Percentiles rank a stretch among this genome's conserved stretches.
Evolutionary conservation across 2,888 invertebrate genomes (phyloP).

Genomic region (Orthosia gothica): DNA sequence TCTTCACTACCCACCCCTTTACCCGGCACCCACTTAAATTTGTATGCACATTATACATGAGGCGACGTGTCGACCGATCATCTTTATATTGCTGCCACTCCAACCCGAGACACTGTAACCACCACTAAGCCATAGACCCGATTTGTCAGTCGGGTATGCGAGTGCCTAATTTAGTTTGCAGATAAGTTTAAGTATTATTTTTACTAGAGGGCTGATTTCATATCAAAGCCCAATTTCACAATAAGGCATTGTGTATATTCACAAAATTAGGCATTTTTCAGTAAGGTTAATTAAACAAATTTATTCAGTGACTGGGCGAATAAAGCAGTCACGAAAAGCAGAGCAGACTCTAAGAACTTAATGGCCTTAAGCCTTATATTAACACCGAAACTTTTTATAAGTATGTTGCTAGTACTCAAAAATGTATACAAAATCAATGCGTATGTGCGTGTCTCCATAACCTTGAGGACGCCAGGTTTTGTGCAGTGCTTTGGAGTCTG

Average conservation of each 20-base stretch:
- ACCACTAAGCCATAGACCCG: conserved; percentile 73
- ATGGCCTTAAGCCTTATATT: too few species aligned
- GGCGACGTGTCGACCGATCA: conserved; percentile 85
- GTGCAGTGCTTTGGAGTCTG: too few species aligned
- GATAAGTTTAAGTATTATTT: background rate
- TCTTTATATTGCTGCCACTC: conserved; percentile 85
- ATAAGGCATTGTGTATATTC: conserved; percentile 1
- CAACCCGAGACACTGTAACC: conserved; percentile 76
- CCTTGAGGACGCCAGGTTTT: too few species aligned
- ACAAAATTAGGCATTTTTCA: background rate
- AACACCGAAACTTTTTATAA: too few species aligned
- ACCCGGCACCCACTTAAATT: conserved; percentile 80
- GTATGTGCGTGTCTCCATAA: too few species aligned
- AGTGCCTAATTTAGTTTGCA: conserved; percentile 37
- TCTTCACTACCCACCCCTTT: conserved; percentile 68
- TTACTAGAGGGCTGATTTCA: background rate
- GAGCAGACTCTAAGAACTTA: too few species aligned
- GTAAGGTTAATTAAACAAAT: background rate
- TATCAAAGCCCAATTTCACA: conserved; percentile 4
- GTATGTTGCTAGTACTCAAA: too few species aligned
- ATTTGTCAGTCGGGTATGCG: conserved; percentile 69
- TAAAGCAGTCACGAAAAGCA: too few species aligned
- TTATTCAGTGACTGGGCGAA: too few species aligned
- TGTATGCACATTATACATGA: conserved; percentile 90
- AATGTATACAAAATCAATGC: too few species aligned